Evolutionary conservation across 2,113 vertebrate species (phyloP).

Genomic region (Lampris megalopsis): DNA sequence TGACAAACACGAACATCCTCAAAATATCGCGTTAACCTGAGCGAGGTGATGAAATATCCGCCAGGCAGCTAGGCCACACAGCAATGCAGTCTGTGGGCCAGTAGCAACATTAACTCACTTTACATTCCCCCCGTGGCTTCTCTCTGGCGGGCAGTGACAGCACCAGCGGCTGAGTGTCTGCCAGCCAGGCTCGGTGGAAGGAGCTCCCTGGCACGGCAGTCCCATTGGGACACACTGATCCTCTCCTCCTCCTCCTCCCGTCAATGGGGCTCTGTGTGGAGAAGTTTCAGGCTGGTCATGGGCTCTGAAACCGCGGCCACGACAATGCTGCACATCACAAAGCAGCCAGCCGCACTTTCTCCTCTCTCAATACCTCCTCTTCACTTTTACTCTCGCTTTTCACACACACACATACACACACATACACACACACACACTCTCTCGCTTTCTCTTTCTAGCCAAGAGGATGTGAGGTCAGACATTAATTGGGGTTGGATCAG

Average conservation of each 20-base stretch:
- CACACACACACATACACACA: background rate
- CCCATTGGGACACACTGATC: slow-evolving; percentile 31
- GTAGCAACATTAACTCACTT: slow-evolving; percentile 17
- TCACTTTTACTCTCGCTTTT: background rate
- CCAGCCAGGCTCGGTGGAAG: slow-evolving; percentile 36
- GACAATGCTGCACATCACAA: slow-evolving; percentile 36
- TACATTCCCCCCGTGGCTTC: slow-evolving; percentile 53
- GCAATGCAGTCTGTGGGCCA: slow-evolving; percentile 11
- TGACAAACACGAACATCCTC: slow-evolving; percentile 26
- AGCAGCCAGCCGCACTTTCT: slow-evolving; percentile 15
- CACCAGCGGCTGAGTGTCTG: slow-evolving; percentile 48
- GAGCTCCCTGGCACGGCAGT: slow-evolving; percentile 55
- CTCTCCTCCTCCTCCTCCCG: slow-evolving; percentile 14
- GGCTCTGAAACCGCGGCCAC: slow-evolving; percentile 2
- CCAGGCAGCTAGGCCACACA: background rate
- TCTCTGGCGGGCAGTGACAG: slow-evolving; percentile 27
- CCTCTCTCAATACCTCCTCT: background rate
- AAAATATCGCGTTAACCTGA: background rate
- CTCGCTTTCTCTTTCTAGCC: background rate
- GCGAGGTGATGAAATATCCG: background rate
- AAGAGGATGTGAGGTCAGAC: background rate
- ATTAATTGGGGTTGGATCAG: slow-evolving; percentile 13
- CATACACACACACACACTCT: background rate
- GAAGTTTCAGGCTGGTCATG: slow-evolving; percentile 9
- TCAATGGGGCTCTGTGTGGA: slow-evolving; percentile 57